phyloP scores from a whole-genome alignment of 2,797 vertebrate species.

The Silurus lanzhouensis region DNA sequence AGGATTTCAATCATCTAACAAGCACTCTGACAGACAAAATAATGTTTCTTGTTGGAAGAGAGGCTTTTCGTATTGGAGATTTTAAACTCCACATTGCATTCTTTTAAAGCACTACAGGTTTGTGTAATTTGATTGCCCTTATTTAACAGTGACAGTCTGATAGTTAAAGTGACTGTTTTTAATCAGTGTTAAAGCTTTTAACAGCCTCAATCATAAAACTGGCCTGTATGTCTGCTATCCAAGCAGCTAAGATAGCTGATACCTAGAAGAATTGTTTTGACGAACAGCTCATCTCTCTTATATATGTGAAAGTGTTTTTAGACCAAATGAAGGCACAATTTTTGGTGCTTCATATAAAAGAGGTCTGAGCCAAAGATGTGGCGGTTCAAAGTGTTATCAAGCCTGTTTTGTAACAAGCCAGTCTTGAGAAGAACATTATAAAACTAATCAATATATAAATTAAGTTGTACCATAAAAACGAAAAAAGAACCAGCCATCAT shows the following conservation, averaged over 20 bases:
- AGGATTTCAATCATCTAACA: background rate
- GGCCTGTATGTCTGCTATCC: conserved; percentile 40
- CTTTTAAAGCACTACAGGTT: background rate
- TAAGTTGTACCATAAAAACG: conserved; percentile 89
- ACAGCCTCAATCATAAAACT: background rate
- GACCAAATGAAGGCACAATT: conserved; percentile 94
- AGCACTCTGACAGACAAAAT: background rate
- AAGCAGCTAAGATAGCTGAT: conserved; percentile 79
- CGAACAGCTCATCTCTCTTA: conserved; percentile 95
- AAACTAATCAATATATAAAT: conserved; percentile 88
- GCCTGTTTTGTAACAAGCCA: conserved; percentile 79
- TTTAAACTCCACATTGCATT: background rate
- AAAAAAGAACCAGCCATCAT: conserved; percentile 86
- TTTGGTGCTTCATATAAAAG: conserved; percentile 90
- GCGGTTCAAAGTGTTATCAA: conserved; percentile 93
- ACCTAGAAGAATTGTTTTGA: conserved; percentile 97
- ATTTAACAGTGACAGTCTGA: no score
- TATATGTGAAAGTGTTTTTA: conserved; percentile 92
- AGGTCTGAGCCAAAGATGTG: conserved; percentile 92
- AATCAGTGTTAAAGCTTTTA: conserved; percentile 8
- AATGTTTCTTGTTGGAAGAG: background rate
- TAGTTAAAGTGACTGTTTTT: background rate
- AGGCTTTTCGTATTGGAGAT: background rate
- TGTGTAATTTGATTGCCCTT: conserved; percentile 31
- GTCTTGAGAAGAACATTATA: conserved; percentile 91